phyloP scores from a whole-genome alignment of 2,113 vertebrate genomes.

The Oryzias javanicus region DNA sequence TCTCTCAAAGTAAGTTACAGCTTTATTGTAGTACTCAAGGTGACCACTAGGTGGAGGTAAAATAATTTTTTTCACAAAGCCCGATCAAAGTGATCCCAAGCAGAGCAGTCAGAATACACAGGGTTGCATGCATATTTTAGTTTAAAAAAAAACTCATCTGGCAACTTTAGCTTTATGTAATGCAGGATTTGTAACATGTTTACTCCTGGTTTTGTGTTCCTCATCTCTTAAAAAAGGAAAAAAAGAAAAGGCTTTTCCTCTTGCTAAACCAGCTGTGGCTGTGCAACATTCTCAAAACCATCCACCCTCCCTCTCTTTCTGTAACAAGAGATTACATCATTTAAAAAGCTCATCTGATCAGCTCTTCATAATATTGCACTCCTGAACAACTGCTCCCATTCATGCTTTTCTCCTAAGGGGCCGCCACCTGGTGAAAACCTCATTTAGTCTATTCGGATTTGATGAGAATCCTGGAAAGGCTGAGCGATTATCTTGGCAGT shows the following conservation, averaged over 20 bases:
- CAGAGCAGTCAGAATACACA: background rate
- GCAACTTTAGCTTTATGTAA: background rate
- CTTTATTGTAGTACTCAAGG: constrained; percentile 8
- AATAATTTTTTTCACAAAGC: background rate
- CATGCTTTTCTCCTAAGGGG: background rate
- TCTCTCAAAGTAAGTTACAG: constrained; percentile 26
- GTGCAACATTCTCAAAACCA: background rate
- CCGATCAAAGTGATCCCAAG: background rate
- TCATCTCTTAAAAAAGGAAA: background rate
- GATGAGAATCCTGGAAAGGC: background rate
- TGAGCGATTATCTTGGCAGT: background rate
- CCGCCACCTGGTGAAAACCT: constrained; percentile 12
- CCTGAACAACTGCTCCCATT: background rate
- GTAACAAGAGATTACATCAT: background rate
- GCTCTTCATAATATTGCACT: background rate
- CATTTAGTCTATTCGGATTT: constrained; percentile 3
- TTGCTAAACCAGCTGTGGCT: background rate
- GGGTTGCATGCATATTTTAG: background rate
- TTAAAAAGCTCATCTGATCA: background rate
- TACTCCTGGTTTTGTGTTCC: background rate
- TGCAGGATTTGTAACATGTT: background rate
- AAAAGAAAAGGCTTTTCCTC: background rate
- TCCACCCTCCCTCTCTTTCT: background rate
- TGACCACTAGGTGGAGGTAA: constrained; percentile 52
- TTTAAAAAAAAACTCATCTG: background rate